Evolutionary conservation across 1,140 invertebrate genomes (phyloP).

Genomic region (Diploscapter pachys): DNA sequence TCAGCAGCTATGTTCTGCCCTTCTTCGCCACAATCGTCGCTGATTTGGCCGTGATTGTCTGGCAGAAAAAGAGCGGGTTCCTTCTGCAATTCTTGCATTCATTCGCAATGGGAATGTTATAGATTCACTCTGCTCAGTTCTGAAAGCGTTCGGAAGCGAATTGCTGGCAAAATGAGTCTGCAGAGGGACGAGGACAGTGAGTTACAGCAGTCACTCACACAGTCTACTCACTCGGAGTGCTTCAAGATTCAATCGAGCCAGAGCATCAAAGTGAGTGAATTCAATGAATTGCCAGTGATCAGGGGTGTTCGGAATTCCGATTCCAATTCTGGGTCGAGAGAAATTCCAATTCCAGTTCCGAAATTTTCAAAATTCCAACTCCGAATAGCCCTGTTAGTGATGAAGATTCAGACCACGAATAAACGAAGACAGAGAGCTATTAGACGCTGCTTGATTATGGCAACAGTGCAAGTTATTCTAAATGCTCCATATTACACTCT

Average conservation of each 20-base stretch:
- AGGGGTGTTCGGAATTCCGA: background rate
- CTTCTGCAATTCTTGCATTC: too few species aligned
- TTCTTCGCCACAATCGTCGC: conserved; percentile 21
- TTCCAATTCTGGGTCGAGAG: background rate
- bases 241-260: conserved; percentile 28
- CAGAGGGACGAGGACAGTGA: background rate
- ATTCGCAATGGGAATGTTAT: too few species aligned
- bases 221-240: background rate
- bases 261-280: conserved; percentile 22
- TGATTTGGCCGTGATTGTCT: conserved; percentile 23
- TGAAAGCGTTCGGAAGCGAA: background rate
- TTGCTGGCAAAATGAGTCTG: conserved; percentile 1
- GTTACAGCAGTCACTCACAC: too few species aligned
- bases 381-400: too few species aligned
- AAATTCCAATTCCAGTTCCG: background rate
- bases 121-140: conserved; percentile 1
- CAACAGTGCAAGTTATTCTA: conserved; percentile 33
- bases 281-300: too few species aligned
- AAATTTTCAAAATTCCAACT: too few species aligned
- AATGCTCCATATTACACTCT: conserved; percentile 38
- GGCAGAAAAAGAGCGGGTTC: conserved; percentile 7
- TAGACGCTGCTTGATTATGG: conserved; percentile 33
- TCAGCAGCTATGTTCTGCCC: conserved; percentile 24
- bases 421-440: conserved; percentile 31
- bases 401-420: conserved; percentile 12